phyloP scores from a whole-genome alignment of 1,140 invertebrate species.

The Thaumetopoea pityocampa region DNA sequence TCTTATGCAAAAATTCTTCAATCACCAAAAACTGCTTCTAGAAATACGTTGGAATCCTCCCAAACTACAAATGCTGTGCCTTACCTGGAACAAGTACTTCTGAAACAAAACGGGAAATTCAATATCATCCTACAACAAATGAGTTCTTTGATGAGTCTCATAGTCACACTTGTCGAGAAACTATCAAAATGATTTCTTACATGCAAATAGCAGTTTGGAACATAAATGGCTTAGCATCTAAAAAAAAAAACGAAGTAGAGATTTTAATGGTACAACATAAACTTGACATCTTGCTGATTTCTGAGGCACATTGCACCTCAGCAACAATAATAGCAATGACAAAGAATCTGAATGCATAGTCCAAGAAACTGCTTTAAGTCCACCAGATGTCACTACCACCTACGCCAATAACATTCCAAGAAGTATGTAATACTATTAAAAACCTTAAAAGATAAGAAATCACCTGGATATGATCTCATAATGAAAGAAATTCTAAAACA shows the following conservation, averaged over 20 bases:
- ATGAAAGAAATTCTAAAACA: constrained; percentile 20
- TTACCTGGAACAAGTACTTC: not conserved
- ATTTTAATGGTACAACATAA: not conserved
- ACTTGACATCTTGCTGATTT: not conserved
- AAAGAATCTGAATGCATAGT: too few species aligned
- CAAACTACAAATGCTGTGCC: too few species aligned
- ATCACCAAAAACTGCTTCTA: not conserved
- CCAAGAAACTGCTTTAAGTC: too few species aligned
- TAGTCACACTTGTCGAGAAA: not conserved
- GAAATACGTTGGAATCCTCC: too few species aligned
- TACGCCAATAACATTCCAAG: not conserved
- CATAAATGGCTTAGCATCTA: not conserved
- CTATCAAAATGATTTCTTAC: not conserved
- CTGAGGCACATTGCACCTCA: not conserved
- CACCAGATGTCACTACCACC: not conserved
- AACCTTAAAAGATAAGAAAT: not conserved
- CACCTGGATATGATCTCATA: constrained; percentile 25
- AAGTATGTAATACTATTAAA: not conserved
- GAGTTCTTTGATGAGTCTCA: not conserved
- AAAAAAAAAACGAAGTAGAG: not conserved
- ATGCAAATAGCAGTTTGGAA: not conserved
- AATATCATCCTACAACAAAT: not conserved
- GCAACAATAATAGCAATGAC: too few species aligned
- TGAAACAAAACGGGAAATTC: not conserved
- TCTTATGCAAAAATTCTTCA: not conserved